Evolutionary conservation across 2,888 invertebrate species (phyloP), one percentile per base, ranked within the genome.

Genomic region (Criorhina ranunculi): DNA sequence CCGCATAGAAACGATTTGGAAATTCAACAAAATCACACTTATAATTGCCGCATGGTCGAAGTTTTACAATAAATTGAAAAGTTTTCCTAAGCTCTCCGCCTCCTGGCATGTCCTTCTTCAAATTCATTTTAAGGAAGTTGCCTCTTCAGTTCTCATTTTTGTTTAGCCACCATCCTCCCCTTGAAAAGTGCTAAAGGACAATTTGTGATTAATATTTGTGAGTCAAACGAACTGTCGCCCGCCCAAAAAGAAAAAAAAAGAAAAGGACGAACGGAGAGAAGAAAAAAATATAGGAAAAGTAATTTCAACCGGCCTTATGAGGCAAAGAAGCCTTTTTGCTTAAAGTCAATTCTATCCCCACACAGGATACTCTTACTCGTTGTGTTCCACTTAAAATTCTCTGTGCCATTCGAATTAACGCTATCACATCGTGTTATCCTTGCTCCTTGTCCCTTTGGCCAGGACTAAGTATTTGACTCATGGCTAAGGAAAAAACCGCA

Each of bases 51-150:
- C 82, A 67, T 78, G 82, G 82, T 72, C 60, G 66, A 82, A 82
- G 82, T 82, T 82, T 82, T 12, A 82, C 72, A 82, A 82, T 82
- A 82, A 82, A 82, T 82, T 82, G 78, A 78, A 82, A 82, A 82
- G 66, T 82, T 82, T 75, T 7, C 59, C 17, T 12, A 40, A 12
- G 11, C 35, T 19, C 33, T 29, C 33, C 51, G 5, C 31, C 17
- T 62, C 29, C 17, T 15, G 37, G 0, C 19, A 8, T 24, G 19
- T 12, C 24, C 55, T 35, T 76, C 37, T 69, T 29, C 15, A 55
- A 82, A 72, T 67, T 72, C 72, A 67, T 82, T 82, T 67, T 44
- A 42, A 67, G 66, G 53, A 82, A 72, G 66, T 78, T 60, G 53
- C 51, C 51, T 64, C 66, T 66, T 53, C 51, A 37, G 42, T 70